Percentiles rank a stretch among this genome's conserved stretches.
Evolutionary conservation across 2,113 vertebrate species (phyloP).

Genomic region (Labrus mixtus): DNA sequence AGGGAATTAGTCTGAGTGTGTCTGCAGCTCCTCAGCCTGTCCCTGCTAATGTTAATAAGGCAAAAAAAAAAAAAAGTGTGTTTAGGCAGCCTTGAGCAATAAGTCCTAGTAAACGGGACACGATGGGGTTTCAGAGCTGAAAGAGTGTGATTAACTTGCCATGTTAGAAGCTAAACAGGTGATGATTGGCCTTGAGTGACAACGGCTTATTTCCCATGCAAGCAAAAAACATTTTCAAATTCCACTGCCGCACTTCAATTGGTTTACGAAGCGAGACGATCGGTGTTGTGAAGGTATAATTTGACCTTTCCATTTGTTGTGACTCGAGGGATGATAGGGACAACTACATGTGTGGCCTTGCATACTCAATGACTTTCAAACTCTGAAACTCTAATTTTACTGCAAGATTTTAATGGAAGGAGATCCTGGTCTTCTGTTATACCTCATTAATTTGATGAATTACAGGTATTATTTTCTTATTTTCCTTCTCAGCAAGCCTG

Average conservation of each 20-base stretch:
- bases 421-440: neutral
- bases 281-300: slow-evolving; percentile 12
- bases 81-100: slow-evolving; percentile 48
- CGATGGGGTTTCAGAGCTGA: slow-evolving; percentile 20
- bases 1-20: slow-evolving; percentile 63
- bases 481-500: neutral
- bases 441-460: neutral
- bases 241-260: neutral
- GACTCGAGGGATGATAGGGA: neutral
- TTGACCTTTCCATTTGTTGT: slow-evolving; percentile 8
- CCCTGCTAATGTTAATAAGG: slow-evolving; percentile 60
- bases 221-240: slow-evolving; percentile 9
- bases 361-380: neutral
- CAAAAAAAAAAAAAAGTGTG: slow-evolving; percentile 35
- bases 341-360: neutral
- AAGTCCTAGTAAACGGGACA: neutral
- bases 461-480: neutral
- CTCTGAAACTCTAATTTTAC: neutral
- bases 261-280: neutral
- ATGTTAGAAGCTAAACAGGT: slow-evolving; percentile 14
- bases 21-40: slow-evolving; percentile 44
- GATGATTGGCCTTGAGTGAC: neutral
- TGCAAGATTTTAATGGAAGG: neutral
- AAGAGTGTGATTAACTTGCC: slow-evolving; percentile 17
- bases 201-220: slow-evolving; percentile 12